Percentiles rank a stretch among this genome's conserved stretches.
These are phyloP conservation scores for Mellilla xanthometata DNA, from an alignment of 2,888 invertebrate species.

Conservation along the genomic window DNA sequence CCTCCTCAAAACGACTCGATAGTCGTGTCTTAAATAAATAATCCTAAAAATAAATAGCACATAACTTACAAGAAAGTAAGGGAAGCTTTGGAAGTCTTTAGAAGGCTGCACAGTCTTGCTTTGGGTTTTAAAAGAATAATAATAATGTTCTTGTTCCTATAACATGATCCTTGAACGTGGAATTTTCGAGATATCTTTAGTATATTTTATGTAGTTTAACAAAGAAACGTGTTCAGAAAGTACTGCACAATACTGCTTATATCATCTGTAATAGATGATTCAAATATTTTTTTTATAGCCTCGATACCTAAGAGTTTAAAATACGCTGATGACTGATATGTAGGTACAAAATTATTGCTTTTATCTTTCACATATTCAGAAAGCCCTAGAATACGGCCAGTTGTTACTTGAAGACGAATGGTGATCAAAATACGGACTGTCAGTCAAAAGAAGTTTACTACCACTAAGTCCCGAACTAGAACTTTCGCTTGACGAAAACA, in stretches of 20 bases:
- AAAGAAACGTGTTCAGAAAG: too few species aligned
- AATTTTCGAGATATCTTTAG: too few species aligned
- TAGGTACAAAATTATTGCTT: too few species aligned
- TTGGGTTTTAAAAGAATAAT: too few species aligned
- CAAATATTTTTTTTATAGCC: too few species aligned
- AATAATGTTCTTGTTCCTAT: too few species aligned
- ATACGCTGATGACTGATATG: too few species aligned
- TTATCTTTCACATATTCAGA: constrained; percentile 28
- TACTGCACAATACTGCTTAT: too few species aligned
- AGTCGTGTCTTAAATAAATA: constrained; percentile 16
- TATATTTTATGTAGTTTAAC: too few species aligned
- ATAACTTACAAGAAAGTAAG: constrained; percentile 33
- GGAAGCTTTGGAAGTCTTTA: constrained; percentile 42
- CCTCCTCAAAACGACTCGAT: constrained; percentile 61
- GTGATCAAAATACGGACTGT: constrained; percentile 84
- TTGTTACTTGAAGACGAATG: constrained; percentile 78
- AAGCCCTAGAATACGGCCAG: constrained; percentile 78
- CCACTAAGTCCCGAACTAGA: constrained; percentile 83
- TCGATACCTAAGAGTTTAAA: too few species aligned
- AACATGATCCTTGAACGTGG: too few species aligned
- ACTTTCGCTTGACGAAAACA: constrained; percentile 83
- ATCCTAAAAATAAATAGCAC: constrained; percentile 47
- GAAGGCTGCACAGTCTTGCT: constrained; percentile 14
- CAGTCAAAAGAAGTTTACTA: constrained; percentile 83
- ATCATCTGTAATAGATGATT: too few species aligned